A percentile compares a stretch with the other conserved stretches of the same genome.
Conservation (phyloP, 2,797 vertebrate species). For the Podargus strigoides region DNA sequence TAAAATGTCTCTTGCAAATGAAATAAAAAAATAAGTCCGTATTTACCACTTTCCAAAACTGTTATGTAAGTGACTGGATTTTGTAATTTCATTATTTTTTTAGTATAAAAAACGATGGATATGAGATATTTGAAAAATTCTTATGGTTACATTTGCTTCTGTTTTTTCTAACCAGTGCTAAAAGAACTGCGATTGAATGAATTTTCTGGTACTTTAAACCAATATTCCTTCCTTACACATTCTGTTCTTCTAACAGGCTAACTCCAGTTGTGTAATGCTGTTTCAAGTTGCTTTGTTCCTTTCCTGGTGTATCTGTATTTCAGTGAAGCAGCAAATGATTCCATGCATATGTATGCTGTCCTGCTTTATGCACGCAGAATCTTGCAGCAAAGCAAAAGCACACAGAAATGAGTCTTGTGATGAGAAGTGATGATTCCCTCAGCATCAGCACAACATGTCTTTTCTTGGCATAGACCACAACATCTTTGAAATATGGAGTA, state of each 20-base stretch:
- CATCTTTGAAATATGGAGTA: neutral
- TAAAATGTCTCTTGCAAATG: neutral
- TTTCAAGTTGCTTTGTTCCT: neutral
- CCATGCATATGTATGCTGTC: neutral
- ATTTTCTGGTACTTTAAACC: neutral
- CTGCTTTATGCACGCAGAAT: neutral
- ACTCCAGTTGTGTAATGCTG: neutral
- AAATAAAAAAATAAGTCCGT: neutral
- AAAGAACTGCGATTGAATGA: neutral
- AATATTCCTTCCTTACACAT: neutral
- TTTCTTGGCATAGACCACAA: neutral
- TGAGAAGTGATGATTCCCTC: neutral
- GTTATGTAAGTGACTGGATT: neutral
- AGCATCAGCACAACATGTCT: neutral
- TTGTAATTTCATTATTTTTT: neutral
- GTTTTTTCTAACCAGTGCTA: neutral
- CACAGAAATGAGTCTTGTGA: neutral
- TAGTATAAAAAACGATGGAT: neutral
- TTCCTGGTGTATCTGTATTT: neutral
- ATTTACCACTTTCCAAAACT: neutral
- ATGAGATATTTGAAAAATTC: neutral
- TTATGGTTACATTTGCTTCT: neutral
- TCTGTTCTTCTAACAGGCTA: neutral
- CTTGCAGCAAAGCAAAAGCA: neutral
- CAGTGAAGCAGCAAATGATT: neutral